Conservation (phyloP, 2,113 vertebrate species). For the Halichoeres trimaculatus region DNA sequence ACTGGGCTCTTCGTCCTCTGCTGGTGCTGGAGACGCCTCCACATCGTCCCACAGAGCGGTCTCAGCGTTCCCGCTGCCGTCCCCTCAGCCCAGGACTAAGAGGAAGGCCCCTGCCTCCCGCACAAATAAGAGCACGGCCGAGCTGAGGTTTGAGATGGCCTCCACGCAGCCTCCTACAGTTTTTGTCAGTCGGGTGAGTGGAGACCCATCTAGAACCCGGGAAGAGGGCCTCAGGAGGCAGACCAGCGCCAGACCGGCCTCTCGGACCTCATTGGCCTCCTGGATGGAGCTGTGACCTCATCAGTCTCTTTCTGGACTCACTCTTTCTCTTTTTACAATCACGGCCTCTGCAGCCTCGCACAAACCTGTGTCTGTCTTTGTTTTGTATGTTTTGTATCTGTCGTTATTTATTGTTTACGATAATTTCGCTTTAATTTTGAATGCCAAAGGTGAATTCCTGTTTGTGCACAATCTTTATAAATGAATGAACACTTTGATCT, state of each 20-base stretch:
- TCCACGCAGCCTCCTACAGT: slow-evolving; percentile 75
- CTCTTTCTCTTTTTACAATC: slow-evolving; percentile 26
- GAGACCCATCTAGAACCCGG: slow-evolving; percentile 59
- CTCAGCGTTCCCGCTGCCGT: slow-evolving; percentile 29
- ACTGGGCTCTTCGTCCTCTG: slow-evolving; percentile 83
- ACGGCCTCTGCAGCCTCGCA: slow-evolving; percentile 35
- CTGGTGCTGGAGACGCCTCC: slow-evolving; percentile 33
- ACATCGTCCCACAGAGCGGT: slow-evolving; percentile 23
- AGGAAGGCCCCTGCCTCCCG: slow-evolving; percentile 74
- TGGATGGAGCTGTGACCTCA: slow-evolving; percentile 42
- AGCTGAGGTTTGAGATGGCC: slow-evolving; percentile 81
- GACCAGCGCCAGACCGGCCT: slow-evolving; percentile 42
- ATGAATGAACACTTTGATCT: slow-evolving; percentile 10
- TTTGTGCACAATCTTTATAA: slow-evolving; percentile 51
- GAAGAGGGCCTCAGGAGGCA: slow-evolving; percentile 44
- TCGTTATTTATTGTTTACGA: slow-evolving; percentile 48
- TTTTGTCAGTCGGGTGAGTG: slow-evolving; percentile 87
- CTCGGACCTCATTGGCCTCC: slow-evolving; percentile 14
- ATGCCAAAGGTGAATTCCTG: slow-evolving; percentile 68
- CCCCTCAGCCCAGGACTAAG: slow-evolving; percentile 76
- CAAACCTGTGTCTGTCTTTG: slow-evolving; percentile 24
- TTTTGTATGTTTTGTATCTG: slow-evolving; percentile 32
- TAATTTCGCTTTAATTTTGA: slow-evolving; percentile 46
- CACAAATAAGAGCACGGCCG: neutral
- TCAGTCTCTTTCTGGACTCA: neutral